Evolutionary conservation across 2,113 vertebrate genomes (phyloP).

Genomic region (Tichodroma muraria): DNA sequence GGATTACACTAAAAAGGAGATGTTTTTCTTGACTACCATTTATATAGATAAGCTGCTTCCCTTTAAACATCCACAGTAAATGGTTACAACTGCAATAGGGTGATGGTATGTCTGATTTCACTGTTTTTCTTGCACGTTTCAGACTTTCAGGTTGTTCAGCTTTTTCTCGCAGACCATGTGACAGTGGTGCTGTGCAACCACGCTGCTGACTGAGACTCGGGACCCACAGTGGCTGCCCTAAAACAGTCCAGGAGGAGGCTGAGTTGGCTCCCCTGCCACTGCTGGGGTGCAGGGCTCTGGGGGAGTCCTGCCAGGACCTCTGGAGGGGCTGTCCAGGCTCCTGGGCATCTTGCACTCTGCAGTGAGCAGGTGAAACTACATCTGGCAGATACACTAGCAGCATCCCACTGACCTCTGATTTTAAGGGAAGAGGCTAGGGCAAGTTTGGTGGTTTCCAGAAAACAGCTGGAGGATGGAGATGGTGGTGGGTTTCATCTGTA

Average conservation of each 20-base stretch:
- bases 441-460: not conserved
- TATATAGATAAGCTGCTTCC: not conserved
- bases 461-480: not conserved
- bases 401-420: not conserved
- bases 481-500: no score
- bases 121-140: not conserved
- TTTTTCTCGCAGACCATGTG: not conserved
- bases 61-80: not conserved
- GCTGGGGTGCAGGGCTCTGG: not conserved
- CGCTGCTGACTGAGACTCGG: not conserved
- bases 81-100: rapidly evolving
- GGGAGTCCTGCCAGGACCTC: not conserved
- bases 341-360: rapidly evolving
- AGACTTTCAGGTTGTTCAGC: not conserved
- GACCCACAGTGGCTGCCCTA: not conserved
- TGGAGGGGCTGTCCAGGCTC: not conserved
- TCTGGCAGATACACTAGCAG: not conserved
- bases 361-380: not conserved
- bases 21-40: not conserved
- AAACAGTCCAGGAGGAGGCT: rapidly evolving
- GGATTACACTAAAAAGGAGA: not conserved
- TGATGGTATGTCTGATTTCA: rapidly evolving
- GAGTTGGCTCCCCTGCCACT: not conserved
- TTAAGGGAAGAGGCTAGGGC: no score
- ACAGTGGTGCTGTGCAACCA: rapidly evolving